phyloP scores from a whole-genome alignment of 2,797 vertebrate species.

The Urophycis tenuis region DNA sequence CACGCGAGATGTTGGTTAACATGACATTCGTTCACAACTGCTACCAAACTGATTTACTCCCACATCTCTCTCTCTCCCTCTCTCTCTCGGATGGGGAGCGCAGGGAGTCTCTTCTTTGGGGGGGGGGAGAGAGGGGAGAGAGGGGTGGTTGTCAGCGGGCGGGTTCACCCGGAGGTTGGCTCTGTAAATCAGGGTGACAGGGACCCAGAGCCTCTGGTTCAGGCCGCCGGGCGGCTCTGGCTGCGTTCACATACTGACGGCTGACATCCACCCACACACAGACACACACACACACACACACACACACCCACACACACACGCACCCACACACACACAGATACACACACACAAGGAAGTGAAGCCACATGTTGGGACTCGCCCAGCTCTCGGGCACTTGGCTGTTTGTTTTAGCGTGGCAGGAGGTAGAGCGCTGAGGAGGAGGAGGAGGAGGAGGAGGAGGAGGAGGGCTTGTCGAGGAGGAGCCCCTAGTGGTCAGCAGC shows the following conservation, averaged over 20 bases:
- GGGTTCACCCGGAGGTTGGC: constrained; percentile 41
- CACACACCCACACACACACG: constrained; percentile 54
- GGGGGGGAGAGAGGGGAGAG: neutral
- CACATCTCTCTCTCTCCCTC: neutral
- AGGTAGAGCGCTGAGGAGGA: neutral
- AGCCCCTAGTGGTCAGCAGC: constrained; percentile 54
- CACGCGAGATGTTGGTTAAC: constrained; percentile 25
- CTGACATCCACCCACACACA: constrained; percentile 48
- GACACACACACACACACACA: constrained; percentile 47
- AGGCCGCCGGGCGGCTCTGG: constrained; percentile 58
- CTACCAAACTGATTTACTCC: constrained; percentile 8
- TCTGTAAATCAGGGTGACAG: constrained; percentile 43
- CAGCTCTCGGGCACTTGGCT: constrained; percentile 26
- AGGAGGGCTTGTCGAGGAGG: constrained; percentile 29
- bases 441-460: neutral
- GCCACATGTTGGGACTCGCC: constrained; percentile 65
- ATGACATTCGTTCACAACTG: constrained; percentile 12
- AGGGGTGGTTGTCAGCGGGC: constrained; percentile 27
- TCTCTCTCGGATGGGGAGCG: too few relatives aligned
- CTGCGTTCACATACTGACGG: constrained; percentile 64
- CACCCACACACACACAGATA: neutral
- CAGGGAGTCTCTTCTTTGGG: constrained; percentile 18
- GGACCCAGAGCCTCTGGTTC: constrained; percentile 45
- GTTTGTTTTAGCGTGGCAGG: neutral
- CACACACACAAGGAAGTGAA: constrained; percentile 59